Evolutionary conservation across 2,797 vertebrate genomes (phyloP).

Genomic region (Melanotaenia nigrans): DNA sequence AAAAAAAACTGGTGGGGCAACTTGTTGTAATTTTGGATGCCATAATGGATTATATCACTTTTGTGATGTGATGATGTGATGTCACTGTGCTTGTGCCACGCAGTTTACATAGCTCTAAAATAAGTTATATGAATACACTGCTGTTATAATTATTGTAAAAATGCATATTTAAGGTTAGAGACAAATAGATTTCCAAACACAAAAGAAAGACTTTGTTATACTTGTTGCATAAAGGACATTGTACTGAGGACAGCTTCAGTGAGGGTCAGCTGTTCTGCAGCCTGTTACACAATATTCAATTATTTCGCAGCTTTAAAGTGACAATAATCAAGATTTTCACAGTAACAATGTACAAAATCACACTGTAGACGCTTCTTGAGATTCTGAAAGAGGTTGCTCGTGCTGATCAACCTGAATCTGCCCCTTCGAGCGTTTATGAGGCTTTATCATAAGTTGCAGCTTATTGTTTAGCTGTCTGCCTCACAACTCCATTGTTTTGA

Average conservation of each 20-base stretch:
- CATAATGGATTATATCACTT: no score
- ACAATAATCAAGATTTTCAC: slow-evolving; percentile 14
- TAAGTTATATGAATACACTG: background rate
- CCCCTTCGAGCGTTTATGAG: background rate
- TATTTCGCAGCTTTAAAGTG: slow-evolving; percentile 1
- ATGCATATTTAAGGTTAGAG: background rate
- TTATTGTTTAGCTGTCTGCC: slow-evolving; percentile 9
- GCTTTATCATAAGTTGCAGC: background rate
- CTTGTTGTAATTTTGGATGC: no score
- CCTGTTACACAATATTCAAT: background rate
- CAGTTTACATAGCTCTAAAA: background rate
- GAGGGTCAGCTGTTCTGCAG: background rate
- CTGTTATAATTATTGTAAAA: background rate
- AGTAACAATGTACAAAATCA: slow-evolving; percentile 2
- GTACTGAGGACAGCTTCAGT: background rate
- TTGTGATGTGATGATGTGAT: background rate
- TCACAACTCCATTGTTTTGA: background rate
- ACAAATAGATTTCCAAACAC: background rate
- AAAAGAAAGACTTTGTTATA: background rate
- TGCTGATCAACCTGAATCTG: slow-evolving; percentile 9
- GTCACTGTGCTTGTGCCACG: background rate
- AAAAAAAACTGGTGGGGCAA: no score
- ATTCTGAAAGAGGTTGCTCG: background rate
- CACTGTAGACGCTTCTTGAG: background rate
- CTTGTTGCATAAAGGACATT: background rate